Evolutionary conservation across 2,888 invertebrate species (phyloP).

Genomic region (Calliopum simillimum): DNA sequence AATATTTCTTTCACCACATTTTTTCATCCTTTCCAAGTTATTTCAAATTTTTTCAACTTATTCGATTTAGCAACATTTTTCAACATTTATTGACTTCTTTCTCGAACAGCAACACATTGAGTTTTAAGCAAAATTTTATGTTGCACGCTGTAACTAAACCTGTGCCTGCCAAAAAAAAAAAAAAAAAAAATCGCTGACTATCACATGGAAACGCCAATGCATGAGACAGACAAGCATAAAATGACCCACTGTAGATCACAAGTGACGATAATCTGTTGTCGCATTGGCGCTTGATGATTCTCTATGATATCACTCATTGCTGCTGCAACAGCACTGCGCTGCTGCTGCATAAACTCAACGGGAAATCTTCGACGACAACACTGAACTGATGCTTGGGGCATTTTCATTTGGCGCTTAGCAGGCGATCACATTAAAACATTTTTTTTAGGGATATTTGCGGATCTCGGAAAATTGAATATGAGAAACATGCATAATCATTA

Average conservation of each 20-base stretch:
- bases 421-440: too few relatives aligned
- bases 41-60: too few relatives aligned
- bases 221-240: not conserved
- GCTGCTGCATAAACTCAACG: not conserved
- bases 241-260: constrained; percentile 49
- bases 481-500: constrained; percentile 44
- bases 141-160: not conserved
- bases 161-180: too few relatives aligned
- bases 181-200: not conserved
- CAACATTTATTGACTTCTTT: too few relatives aligned
- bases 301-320: not conserved
- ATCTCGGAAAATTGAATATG: constrained; percentile 16
- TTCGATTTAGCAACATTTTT: too few relatives aligned
- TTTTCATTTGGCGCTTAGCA: too few relatives aligned
- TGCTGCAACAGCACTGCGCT: not conserved
- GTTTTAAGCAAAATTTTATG: too few relatives aligned
- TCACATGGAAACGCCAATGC: constrained; percentile 13
- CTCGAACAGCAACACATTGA: too few relatives aligned
- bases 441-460: not conserved
- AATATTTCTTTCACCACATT: too few relatives aligned
- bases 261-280: constrained; percentile 59
- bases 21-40: too few relatives aligned
- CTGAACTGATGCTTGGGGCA: too few relatives aligned
- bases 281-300: constrained; percentile 49
- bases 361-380: too few relatives aligned